Evolutionary conservation across 2,888 invertebrate species (phyloP).

Genomic region (Lithosia quadra): DNA sequence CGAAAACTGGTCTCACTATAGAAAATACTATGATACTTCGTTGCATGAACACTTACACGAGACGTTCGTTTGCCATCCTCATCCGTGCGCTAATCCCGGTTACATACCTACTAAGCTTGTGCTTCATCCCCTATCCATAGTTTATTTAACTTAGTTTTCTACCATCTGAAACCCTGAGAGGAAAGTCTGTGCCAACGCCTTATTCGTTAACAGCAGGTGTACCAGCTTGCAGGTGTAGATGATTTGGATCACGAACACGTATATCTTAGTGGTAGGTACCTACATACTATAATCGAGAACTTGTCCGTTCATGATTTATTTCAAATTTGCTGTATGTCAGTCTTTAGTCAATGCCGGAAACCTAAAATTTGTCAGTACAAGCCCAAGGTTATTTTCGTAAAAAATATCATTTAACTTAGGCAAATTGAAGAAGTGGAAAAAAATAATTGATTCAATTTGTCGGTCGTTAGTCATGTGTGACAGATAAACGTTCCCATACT

Average conservation of each 20-base stretch:
- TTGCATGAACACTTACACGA: neutral
- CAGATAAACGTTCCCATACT: slow-evolving; percentile 49
- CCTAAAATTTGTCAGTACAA: slow-evolving; percentile 57
- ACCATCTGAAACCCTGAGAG: neutral
- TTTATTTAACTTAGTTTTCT: neutral
- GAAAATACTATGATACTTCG: neutral
- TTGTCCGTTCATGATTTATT: neutral
- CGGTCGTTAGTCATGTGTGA: slow-evolving; percentile 67
- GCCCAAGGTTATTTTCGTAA: slow-evolving; percentile 72
- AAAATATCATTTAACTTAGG: slow-evolving; percentile 65
- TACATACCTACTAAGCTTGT: neutral
- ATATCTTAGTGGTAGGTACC: neutral
- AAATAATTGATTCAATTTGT: slow-evolving; percentile 67
- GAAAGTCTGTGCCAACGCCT: neutral
- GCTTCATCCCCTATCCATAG: neutral
- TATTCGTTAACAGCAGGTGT: neutral
- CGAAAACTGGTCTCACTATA: too few relatives aligned
- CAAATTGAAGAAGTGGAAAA: slow-evolving; percentile 66
- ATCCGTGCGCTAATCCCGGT: neutral
- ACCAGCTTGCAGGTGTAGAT: too few relatives aligned
- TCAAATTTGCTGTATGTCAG: slow-evolving; percentile 11
- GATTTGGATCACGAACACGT: too few relatives aligned
- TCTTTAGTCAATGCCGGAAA: slow-evolving; percentile 63
- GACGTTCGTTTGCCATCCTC: neutral
- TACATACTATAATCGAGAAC: neutral